Conservation (phyloP, 2,113 vertebrate species). For the Trinectes maculatus region DNA sequence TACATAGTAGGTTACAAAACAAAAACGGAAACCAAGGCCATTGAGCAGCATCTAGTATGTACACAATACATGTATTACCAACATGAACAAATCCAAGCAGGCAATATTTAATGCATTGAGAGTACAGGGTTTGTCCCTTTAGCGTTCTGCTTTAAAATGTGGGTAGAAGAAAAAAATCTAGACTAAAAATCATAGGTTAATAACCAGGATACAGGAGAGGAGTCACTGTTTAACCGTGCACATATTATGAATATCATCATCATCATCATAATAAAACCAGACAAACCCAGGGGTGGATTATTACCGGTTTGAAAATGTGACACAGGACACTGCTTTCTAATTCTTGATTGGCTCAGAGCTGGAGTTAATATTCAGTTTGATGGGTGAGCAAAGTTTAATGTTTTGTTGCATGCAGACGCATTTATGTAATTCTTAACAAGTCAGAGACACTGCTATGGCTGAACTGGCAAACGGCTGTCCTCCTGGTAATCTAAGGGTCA, state of each 20-base stretch:
- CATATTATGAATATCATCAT: constrained; percentile 33
- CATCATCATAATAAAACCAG: constrained; percentile 72
- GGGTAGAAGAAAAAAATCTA: constrained; percentile 35
- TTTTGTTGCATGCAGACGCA: constrained; percentile 4
- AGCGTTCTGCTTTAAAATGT: constrained; percentile 22
- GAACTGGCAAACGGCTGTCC: not conserved
- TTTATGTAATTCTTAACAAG: not conserved
- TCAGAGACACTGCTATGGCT: constrained; percentile 9
- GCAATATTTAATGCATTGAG: constrained; percentile 19
- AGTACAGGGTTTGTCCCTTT: constrained; percentile 30
- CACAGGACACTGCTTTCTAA: not conserved
- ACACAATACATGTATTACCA: constrained; percentile 22
- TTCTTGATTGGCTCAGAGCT: not conserved
- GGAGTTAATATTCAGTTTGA: not conserved
- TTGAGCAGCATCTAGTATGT: constrained; percentile 40
- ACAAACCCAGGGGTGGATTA: constrained; percentile 33
- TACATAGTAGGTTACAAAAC: not conserved
- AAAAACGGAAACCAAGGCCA: constrained; percentile 14
- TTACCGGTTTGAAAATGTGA: constrained; percentile 8
- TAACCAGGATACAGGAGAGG: constrained; percentile 28
- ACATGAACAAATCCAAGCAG: constrained; percentile 23
- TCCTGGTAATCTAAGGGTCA: not conserved
- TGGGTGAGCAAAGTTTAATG: not conserved
- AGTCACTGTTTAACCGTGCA: constrained; percentile 30
- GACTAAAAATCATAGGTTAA: constrained; percentile 34